phyloP scores from a whole-genome alignment of 2,888 invertebrate genomes.

The Stictocephala bisonia region DNA sequence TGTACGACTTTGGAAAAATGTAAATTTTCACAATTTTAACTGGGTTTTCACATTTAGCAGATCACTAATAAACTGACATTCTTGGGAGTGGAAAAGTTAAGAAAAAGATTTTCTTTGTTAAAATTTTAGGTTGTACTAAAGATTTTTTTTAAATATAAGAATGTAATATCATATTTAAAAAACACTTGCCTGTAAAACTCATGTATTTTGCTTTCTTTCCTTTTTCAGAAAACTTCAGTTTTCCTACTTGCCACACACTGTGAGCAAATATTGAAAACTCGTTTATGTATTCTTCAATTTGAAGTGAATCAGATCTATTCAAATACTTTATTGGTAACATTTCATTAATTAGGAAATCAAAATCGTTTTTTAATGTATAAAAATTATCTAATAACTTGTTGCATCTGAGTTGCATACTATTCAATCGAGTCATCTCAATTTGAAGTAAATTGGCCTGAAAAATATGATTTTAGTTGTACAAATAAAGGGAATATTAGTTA shows the following conservation, averaged over 20 bases:
- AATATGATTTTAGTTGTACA: background rate
- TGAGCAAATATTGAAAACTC: slow-evolving; percentile 31
- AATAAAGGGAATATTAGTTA: too few relatives aligned
- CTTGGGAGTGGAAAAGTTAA: too few relatives aligned
- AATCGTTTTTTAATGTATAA: slow-evolving; percentile 24
- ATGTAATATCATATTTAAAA: background rate
- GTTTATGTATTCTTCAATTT: slow-evolving; percentile 1
- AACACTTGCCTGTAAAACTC: slow-evolving; percentile 24
- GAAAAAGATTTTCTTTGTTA: too few relatives aligned
- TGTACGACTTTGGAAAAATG: too few relatives aligned
- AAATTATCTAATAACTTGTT: slow-evolving; percentile 25
- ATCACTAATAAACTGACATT: too few relatives aligned
- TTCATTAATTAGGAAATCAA: slow-evolving; percentile 12
- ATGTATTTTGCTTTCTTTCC: slow-evolving; percentile 24
- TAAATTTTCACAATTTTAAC: too few relatives aligned
- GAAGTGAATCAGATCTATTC: background rate
- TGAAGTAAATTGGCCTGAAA: slow-evolving; percentile 38
- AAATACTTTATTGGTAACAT: background rate
- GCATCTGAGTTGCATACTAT: slow-evolving; percentile 15
- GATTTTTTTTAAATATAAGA: background rate
- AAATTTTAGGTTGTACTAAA: background rate
- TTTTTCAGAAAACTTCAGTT: slow-evolving; percentile 24
- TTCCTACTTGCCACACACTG: slow-evolving; percentile 28
- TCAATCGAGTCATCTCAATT: slow-evolving; percentile 11
- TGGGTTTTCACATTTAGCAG: too few relatives aligned